Base-by-base conservation (phyloP, 2,113 vertebrate genomes). In the Hyperopisus bebe region DNA sequence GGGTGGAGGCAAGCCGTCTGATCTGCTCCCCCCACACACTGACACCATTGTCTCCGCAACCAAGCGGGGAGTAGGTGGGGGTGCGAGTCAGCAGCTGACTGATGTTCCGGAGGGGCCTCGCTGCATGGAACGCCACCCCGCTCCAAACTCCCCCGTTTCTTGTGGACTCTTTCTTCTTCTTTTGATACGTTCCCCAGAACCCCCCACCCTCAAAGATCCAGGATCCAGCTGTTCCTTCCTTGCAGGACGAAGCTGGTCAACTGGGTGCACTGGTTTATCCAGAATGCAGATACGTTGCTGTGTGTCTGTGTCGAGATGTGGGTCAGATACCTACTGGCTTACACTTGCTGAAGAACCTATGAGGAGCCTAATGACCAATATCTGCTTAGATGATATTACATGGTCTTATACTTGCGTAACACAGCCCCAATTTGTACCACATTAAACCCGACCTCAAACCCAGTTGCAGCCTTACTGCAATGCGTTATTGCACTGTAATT, bases 11-110 rank as follows among this genome's bases (percentile, higher is more conserved):
- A 80, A 85, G 77, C 89, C 80, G 83, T 91, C 91, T 90, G 89
- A 91, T 90, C 85, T 85, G 89, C 31, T 10, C 88, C 35, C 87
- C 91, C 87, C 89, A 53, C 91, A 91, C 92, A 93, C 91, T 92
- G 91, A 89, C 91, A 89, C 88, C 82, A 92, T 93, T 93, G 92
- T 93, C 90, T 90, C 88, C 62, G 83, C n/a, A 46, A 46, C 85
- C 47, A 74, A 24, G 89, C n/a, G 31, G 58, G 44, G 88, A 89
- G 62, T 47, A 83, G 86, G 88, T 83, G 88, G 70, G 24, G 87
- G 53, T 55, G 77, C 58, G 42, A 87, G 74, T 88, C 90, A 80
- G 86, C 90, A 90, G 88, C 91, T 90, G 83, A 92, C 91, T 92
- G 92, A 92, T 91, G 90, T 91, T 90, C 86, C 17, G 31, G 31